Conservation (phyloP, 2,888 invertebrate genomes). For the Oithona nana region DNA sequence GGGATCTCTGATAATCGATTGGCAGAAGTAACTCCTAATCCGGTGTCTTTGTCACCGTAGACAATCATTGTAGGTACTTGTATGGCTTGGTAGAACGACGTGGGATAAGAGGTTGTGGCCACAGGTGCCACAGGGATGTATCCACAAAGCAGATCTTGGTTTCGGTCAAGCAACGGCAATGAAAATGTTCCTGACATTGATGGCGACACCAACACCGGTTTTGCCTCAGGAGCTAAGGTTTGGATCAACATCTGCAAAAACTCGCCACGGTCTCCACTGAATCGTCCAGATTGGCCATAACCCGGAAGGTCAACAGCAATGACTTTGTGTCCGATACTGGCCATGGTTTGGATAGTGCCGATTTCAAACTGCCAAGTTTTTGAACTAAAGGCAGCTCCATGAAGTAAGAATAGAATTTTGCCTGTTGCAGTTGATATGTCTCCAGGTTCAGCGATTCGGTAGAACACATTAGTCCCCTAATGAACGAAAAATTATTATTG, state of each 20-base stretch:
- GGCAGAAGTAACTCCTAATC: conserved; percentile 25
- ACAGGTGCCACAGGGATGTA: conserved; percentile 31
- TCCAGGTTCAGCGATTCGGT: neutral
- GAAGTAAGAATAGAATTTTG: conserved; percentile 28
- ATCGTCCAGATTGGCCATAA: neutral
- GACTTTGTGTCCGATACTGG: conserved; percentile 28
- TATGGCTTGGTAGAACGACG: neutral
- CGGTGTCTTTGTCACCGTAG: conserved; percentile 30
- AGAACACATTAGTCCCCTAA: conserved; percentile 4
- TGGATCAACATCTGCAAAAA: conserved; percentile 5
- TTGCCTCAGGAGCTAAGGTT: conserved; percentile 18
- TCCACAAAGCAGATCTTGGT: conserved; percentile 26
- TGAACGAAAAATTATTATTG: too few relatives aligned
- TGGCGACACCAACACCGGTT: conserved; percentile 31
- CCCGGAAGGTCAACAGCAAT: conserved; percentile 32
- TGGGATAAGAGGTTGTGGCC: conserved; percentile 22
- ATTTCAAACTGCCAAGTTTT: conserved; percentile 29
- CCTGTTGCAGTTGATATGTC: conserved; percentile 13
- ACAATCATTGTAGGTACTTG: conserved; percentile 32
- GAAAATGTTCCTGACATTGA: conserved; percentile 33
- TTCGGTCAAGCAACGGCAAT: conserved; percentile 28
- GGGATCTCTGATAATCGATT: conserved; percentile 28
- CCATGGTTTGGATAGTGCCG: conserved; percentile 28
- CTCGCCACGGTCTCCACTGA: neutral
- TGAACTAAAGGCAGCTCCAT: conserved; percentile 31